phyloP scores from a whole-genome alignment of 2,113 vertebrate species.

The Galbula dea region DNA sequence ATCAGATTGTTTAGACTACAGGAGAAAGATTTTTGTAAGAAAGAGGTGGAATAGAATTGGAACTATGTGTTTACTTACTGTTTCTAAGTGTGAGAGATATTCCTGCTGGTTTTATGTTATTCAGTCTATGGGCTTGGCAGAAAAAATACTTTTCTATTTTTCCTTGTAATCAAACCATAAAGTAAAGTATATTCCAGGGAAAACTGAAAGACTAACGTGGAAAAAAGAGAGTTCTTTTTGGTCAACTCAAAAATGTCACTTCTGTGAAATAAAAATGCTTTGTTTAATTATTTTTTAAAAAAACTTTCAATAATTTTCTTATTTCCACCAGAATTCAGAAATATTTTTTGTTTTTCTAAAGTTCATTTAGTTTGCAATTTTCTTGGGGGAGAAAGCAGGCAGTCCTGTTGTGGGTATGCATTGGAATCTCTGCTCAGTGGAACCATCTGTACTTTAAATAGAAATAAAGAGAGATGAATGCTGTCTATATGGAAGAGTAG shows the following conservation, averaged over 20 bases:
- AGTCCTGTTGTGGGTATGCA: neutral
- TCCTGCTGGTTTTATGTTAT: neutral
- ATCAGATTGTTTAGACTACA: constrained; percentile 31
- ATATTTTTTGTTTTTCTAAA: neutral
- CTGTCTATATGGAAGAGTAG: neutral
- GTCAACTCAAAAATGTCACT: neutral
- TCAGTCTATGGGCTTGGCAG: neutral
- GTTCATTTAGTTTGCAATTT: neutral
- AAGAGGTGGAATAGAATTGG: neutral
- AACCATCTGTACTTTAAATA: constrained; percentile 1
- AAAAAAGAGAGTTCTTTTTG: neutral
- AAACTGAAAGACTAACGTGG: neutral
- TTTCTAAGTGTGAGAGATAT: neutral
- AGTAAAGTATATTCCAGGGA: neutral
- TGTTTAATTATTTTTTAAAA: neutral
- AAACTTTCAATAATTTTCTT: neutral
- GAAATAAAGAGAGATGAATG: neutral
- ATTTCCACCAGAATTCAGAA: neutral
- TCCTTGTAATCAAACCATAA: neutral
- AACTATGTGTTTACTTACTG: neutral
- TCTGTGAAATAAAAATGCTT: neutral
- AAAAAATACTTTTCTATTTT: neutral
- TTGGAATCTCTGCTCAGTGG: neutral
- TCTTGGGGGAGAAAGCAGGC: neutral
- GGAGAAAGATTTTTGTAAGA: neutral